Percentiles rank a stretch among this genome's conserved stretches.
These are phyloP conservation scores for Thamnophis elegans DNA, from an alignment of 2,797 vertebrate species.

Conservation along the genomic window DNA sequence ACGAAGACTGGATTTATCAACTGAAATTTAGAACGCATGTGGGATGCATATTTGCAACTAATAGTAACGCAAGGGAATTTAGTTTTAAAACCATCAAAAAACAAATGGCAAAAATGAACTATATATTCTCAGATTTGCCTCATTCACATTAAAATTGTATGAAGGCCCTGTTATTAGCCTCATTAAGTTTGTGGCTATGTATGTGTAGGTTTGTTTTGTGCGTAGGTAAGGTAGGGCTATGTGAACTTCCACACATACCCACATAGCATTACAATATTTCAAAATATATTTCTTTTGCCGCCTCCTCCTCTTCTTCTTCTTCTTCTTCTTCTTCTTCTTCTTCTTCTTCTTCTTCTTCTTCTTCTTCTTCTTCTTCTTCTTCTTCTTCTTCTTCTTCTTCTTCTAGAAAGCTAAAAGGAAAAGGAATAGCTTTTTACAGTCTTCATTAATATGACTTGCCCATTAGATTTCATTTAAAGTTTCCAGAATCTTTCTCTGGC, in stretches of 20 bases:
- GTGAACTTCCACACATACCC: not conserved
- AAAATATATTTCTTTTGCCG: constrained; percentile 3
- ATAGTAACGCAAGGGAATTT: not conserved
- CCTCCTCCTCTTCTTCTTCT: not conserved
- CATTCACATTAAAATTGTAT: not conserved
- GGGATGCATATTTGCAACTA: not conserved
- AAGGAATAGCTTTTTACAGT: constrained; percentile 11
- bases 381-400: not conserved
- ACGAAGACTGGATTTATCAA: not conserved
- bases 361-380: not conserved
- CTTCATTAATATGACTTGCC: not conserved
- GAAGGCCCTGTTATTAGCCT: not conserved
- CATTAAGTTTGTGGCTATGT: not conserved
- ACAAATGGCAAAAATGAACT: not conserved
- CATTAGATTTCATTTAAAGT: constrained; percentile 22
- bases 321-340: not conserved
- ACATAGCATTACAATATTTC: not conserved
- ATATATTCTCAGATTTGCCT: not conserved
- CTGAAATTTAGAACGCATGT: not conserved
- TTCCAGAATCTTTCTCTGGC: not conserved
- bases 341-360: not conserved
- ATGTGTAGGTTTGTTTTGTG: not conserved
- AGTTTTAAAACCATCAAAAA: not conserved
- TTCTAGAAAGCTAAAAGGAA: constrained; percentile 5
- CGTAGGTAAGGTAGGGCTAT: not conserved